These are phyloP conservation scores for Malacoraja senta DNA, from an alignment of 2,797 vertebrate species.

Conservation along the genomic window DNA sequence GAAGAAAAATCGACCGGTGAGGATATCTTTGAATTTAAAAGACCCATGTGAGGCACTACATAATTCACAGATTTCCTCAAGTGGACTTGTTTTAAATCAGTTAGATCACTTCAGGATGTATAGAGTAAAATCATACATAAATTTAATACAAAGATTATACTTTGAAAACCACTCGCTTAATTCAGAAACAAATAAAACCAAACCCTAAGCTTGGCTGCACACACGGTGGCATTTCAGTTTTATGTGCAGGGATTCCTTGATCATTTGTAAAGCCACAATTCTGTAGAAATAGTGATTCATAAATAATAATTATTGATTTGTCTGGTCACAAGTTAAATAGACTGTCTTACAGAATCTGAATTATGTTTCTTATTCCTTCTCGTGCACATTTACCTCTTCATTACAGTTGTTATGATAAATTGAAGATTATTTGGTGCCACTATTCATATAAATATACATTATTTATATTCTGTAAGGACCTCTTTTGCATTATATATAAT, in stretches of 20 bases:
- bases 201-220: background rate
- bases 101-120: background rate
- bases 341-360: slow-evolving; percentile 19
- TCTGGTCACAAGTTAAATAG: background rate
- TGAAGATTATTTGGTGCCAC: background rate
- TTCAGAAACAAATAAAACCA: background rate
- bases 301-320: background rate
- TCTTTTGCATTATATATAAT: slow-evolving; percentile 22
- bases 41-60: background rate
- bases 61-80: background rate
- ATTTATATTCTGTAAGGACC: slow-evolving; percentile 11
- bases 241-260: background rate
- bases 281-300: background rate
- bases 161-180: background rate
- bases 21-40: background rate
- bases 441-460: slow-evolving; percentile 13
- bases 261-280: background rate
- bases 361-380: background rate
- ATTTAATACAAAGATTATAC: background rate
- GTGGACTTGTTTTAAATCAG: background rate
- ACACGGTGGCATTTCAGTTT: background rate
- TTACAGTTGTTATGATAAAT: background rate
- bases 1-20: background rate
- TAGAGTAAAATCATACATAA: background rate
- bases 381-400: slow-evolving; percentile 18